Percentiles rank a stretch among this genome's conserved stretches.
These are phyloP conservation scores for Coregonus clupeaformis DNA, from an alignment of 2,113 vertebrate genomes.

Conservation along the genomic window DNA sequence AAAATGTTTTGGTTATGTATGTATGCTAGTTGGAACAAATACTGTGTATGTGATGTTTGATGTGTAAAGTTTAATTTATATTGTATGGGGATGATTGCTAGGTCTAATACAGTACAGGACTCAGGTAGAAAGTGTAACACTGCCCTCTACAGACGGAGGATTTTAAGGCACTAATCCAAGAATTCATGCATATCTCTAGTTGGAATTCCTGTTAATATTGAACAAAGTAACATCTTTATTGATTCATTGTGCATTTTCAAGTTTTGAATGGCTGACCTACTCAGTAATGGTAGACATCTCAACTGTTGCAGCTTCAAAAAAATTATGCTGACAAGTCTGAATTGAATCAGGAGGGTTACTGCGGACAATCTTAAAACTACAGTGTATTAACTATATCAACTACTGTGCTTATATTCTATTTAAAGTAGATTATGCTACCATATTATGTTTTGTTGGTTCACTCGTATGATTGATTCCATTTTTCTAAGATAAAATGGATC, in stretches of 20 bases:
- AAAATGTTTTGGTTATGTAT: background rate
- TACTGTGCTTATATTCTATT: conserved; percentile 16
- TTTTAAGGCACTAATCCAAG: conserved; percentile 11
- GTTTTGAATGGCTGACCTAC: background rate
- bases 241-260: conserved; percentile 4
- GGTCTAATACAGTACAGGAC: background rate
- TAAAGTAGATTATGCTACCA: conserved; percentile 21
- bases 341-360: background rate
- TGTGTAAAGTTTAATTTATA: background rate
- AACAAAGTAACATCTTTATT: background rate
- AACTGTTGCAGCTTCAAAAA: background rate
- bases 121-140: conserved; percentile 16
- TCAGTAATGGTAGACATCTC: background rate
- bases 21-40: background rate
- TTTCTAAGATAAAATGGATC: conserved; percentile 37
- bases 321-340: background rate
- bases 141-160: conserved; percentile 31
- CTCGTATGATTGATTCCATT: conserved; percentile 40
- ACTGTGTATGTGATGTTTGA: background rate
- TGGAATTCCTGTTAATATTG: conserved; percentile 1
- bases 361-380: background rate
- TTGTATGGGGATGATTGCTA: conserved; percentile 14
- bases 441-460: conserved; percentile 18
- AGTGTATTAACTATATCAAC: background rate
- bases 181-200: conserved; percentile 9